Conservation (phyloP, 2,888 invertebrate genomes). For the Drosophila anomelani region DNA sequence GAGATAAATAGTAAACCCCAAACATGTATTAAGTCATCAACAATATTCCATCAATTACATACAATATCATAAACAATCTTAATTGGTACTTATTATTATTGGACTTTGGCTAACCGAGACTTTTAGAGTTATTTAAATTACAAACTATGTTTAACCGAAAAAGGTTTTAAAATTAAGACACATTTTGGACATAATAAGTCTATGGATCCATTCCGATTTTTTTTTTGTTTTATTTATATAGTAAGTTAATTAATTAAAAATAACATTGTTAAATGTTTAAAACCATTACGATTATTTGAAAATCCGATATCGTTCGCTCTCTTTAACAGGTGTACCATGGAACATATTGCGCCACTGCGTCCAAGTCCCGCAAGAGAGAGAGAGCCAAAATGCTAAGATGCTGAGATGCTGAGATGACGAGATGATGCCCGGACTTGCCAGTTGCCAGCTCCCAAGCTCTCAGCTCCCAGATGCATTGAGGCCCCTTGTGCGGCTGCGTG, state of each 20-base stretch:
- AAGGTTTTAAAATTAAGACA: no score
- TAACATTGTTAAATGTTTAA: neutral
- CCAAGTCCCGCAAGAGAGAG: neutral
- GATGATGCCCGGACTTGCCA: slow-evolving; percentile 2
- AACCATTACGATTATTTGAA: neutral
- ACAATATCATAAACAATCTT: no score
- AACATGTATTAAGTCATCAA: no score
- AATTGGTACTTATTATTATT: no score
- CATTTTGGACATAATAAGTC: no score
- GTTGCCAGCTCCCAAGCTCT: neutral
- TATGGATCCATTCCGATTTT: neutral
- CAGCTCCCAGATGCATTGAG: slow-evolving; percentile 5
- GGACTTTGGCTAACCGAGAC: no score
- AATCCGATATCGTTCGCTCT: neutral
- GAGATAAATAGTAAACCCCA: no score
- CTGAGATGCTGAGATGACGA: neutral
- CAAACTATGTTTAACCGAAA: no score
- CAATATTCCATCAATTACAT: no score
- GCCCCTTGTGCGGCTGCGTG: slow-evolving; percentile 5
- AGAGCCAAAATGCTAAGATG: neutral
- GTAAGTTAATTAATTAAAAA: no score
- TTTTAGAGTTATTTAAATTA: no score
- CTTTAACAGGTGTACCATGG: slow-evolving; percentile 3
- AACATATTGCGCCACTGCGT: slow-evolving; percentile 12
- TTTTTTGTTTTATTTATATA: neutral